Base-by-base conservation (phyloP, 2,797 vertebrate species). In the Potorous gilbertii region DNA sequence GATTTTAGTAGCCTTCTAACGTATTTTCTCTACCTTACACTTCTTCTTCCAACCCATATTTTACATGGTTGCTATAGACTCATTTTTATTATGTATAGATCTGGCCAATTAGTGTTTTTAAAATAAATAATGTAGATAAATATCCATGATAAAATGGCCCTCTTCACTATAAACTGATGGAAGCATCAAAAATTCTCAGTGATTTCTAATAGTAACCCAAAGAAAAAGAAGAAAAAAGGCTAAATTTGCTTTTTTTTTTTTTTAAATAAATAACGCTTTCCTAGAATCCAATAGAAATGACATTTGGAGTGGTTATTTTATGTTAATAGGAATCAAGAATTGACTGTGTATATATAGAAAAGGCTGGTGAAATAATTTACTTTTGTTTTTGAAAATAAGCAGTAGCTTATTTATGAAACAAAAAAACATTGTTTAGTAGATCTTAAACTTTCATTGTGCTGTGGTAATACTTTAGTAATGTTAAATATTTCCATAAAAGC, bases 371-470 rank as follows among this genome's bases (percentile, higher is more conserved):
- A 91, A 57, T 57, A 28, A 95, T 94, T 90, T 46, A 90, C 56
- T 93, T 92, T 28, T 93, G 89, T 24, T 14, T 92, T 90, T 52
- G 52, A 52, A 52, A 52, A 5, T 1, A 92, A 87, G 74, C 21
- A 92, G 14, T 40, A 92, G 5, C 59, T 10, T 95, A 56, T 92
- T 96, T 57, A 92, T 52, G 1, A 87, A 14, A 93, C 16, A 81
- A 74, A 93, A 59, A 46, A 81, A 90, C 13, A 28, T 81, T 74
- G 66, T 95, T 93, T 74, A 93, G 34, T 93, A 90, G n/a, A n/a
- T 54, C 90, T 81, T 87, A 59, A 87, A 94, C 18, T 57, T 93
- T 56, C 10, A 93, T 89, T 81, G n/a, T 81, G n/a, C n/a, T 1
- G 1, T 81, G 92, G 8, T 10, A 40, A 34, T 91, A 28, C 28